Percentiles rank a stretch among this genome's conserved stretches.
phyloP scores from a whole-genome alignment of 1,140 invertebrate species.

The Venustaconcha ellipsiformis region DNA sequence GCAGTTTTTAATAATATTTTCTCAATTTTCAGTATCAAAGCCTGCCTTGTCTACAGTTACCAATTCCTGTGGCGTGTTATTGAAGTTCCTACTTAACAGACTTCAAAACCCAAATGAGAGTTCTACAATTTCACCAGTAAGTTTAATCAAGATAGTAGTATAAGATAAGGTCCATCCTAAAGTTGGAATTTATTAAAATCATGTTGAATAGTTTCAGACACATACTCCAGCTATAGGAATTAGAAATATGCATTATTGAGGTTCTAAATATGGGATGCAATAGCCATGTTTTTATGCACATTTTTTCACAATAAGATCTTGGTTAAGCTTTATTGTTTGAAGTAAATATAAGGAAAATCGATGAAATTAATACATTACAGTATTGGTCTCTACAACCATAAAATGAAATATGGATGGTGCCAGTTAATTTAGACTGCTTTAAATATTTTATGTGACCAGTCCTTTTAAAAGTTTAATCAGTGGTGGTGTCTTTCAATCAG shows the following conservation, averaged over 20 bases:
- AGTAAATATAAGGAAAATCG: no score
- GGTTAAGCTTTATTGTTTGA: no score
- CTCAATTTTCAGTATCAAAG: constrained; percentile 73
- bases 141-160: not conserved
- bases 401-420: no score
- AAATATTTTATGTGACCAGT: no score
- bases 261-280: not conserved
- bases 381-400: no score
- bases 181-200: not conserved
- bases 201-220: not conserved
- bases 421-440: no score
- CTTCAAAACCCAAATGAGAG: constrained; percentile 67
- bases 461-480: no score
- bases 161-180: no score
- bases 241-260: not conserved
- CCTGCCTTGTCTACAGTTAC: constrained; percentile 73
- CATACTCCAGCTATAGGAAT: not conserved
- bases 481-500: no score
- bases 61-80: constrained; percentile 74
- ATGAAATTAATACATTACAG: no score
- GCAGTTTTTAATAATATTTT: constrained; percentile 4
- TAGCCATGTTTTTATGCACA: not conserved
- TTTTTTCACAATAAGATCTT: no score
- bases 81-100: constrained; percentile 73
- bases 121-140: constrained; percentile 65